phyloP scores from a whole-genome alignment of 2,797 vertebrate genomes.

The Coilia nasus region DNA sequence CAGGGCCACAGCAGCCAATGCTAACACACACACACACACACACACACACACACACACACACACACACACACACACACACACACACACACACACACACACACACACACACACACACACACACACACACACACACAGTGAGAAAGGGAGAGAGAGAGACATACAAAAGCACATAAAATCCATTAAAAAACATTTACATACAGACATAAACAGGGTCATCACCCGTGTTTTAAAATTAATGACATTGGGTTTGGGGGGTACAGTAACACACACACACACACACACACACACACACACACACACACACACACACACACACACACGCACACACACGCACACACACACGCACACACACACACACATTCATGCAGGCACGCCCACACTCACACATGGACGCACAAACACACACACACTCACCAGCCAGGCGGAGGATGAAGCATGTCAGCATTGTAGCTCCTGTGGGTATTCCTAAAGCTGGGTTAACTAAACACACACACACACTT shows the following conservation, averaged over 20 bases:
- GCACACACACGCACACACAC: constrained; percentile 13
- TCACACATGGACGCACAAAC: neutral
- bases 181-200: neutral
- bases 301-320: neutral
- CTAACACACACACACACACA: neutral
- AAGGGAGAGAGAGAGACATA: neutral
- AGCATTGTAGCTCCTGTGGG: constrained; percentile 30
- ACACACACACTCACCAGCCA: constrained; percentile 37
- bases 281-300: neutral
- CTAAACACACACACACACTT: neutral
- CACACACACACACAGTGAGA: neutral
- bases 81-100: neutral
- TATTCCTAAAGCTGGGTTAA: neutral
- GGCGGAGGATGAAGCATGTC: constrained; percentile 24
- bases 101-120: neutral
- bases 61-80: constrained; percentile 1
- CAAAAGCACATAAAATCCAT: neutral
- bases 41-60: neutral
- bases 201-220: neutral
- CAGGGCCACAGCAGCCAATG: constrained; percentile 63
- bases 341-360: constrained; percentile 27
- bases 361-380: neutral
- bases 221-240: no score
- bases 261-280: neutral
- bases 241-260: no score